phyloP scores from a whole-genome alignment of 1,140 invertebrate genomes.

The Drosophila erecta region DNA sequence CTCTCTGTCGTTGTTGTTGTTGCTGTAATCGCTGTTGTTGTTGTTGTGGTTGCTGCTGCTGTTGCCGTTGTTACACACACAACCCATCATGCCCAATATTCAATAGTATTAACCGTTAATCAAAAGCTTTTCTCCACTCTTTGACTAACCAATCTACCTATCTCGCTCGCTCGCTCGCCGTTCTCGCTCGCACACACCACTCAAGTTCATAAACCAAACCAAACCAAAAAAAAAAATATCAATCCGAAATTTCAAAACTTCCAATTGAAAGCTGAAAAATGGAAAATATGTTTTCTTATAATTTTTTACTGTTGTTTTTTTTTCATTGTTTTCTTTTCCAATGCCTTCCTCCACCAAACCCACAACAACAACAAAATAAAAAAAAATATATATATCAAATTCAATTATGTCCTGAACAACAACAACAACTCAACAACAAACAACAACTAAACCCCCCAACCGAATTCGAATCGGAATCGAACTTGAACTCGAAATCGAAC shows the following conservation, averaged over 20 bases:
- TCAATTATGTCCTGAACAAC: slow-evolving; percentile 55
- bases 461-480: slow-evolving; percentile 17
- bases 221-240: slow-evolving; percentile 16
- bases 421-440: slow-evolving; percentile 64
- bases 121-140: slow-evolving; percentile 24
- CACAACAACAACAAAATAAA: slow-evolving; percentile 26
- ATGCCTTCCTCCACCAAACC: slow-evolving; percentile 49
- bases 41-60: slow-evolving; percentile 39
- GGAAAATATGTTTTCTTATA: slow-evolving; percentile 63
- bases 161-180: slow-evolving; percentile 41
- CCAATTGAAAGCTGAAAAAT: slow-evolving; percentile 20
- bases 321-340: slow-evolving; percentile 73
- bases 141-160: slow-evolving; percentile 27
- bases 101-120: slow-evolving; percentile 26
- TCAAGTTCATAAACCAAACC: slow-evolving; percentile 26
- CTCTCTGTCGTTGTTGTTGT: slow-evolving; percentile 52
- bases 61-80: slow-evolving; percentile 40
- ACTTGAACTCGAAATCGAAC: background rate
- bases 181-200: slow-evolving; percentile 45
- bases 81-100: slow-evolving; percentile 35
- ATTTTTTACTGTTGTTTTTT: slow-evolving; percentile 81
- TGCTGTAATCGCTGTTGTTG: slow-evolving; percentile 55
- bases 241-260: slow-evolving; percentile 33
- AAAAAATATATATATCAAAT: slow-evolving; percentile 35
- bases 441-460: slow-evolving; percentile 34